These are phyloP conservation scores for Trachymyrmex cornetzi DNA, from an alignment of 1,140 invertebrate species.

Conservation along the genomic window DNA sequence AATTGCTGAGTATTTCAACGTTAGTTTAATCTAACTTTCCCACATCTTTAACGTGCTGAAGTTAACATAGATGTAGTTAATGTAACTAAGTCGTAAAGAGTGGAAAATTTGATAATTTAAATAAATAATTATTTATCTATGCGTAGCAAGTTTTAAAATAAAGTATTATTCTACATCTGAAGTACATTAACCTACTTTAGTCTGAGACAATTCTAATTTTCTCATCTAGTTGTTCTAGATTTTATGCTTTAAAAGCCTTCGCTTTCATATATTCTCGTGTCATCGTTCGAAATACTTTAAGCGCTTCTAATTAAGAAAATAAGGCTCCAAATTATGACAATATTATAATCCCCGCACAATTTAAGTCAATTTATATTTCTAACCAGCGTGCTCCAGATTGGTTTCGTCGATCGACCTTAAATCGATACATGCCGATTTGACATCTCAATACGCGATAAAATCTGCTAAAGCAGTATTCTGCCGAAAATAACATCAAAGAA, in stretches of 20 bases:
- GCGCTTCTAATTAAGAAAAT: background rate
- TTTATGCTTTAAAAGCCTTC: background rate
- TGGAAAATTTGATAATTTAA: background rate
- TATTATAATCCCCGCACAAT: background rate
- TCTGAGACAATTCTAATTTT: background rate
- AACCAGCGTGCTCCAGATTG: background rate
- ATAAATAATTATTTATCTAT: conserved; percentile 3
- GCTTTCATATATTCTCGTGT: conserved; percentile 3
- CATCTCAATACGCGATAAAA: background rate
- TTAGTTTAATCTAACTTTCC: background rate
- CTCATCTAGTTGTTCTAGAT: background rate
- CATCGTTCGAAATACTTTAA: background rate
- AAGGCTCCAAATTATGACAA: background rate
- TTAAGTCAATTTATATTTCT: background rate
- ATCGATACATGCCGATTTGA: background rate
- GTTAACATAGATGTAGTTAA: background rate
- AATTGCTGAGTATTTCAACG: background rate
- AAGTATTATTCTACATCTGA: background rate
- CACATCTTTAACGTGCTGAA: background rate
- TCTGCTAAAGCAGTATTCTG: background rate
- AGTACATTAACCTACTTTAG: background rate
- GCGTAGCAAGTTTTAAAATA: background rate
- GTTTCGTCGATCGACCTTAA: background rate
- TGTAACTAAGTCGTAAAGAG: background rate
- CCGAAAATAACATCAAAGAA: background rate